Conservation (phyloP, 2,888 invertebrate genomes). For the Hydraecia micacea region DNA sequence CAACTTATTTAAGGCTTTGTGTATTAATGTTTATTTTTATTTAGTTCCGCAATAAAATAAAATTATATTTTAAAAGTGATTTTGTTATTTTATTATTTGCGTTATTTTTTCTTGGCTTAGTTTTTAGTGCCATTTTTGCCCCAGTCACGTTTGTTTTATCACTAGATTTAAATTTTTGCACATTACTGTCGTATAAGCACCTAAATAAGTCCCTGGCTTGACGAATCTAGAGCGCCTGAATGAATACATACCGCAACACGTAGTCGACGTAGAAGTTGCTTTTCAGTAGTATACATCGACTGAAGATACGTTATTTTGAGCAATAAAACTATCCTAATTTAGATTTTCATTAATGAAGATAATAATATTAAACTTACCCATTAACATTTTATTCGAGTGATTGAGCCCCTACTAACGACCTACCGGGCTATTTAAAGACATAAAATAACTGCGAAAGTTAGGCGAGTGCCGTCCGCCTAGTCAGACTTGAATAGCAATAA, state of each 20-base stretch:
- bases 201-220: background rate
- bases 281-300: background rate
- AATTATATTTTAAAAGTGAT: slow-evolving; percentile 68
- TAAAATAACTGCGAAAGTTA: background rate
- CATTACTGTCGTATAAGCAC: background rate
- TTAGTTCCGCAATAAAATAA: slow-evolving; percentile 75
- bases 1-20: slow-evolving; percentile 67
- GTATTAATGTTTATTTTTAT: slow-evolving; percentile 77
- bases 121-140: background rate
- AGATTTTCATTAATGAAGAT: background rate
- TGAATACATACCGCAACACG: slow-evolving; percentile 37
- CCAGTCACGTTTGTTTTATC: background rate
- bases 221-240: slow-evolving; percentile 45
- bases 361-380: background rate
- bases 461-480: slow-evolving; percentile 15
- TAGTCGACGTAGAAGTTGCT: slow-evolving; percentile 19
- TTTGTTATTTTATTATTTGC: slow-evolving; percentile 68
- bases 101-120: slow-evolving; percentile 37
- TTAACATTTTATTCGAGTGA: background rate
- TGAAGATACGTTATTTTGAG: background rate
- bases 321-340: background rate
- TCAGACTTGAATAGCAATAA: slow-evolving; percentile 25
- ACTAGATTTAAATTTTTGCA: slow-evolving; percentile 30
- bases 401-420: background rate
- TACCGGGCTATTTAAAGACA: background rate